Conservation (phyloP, 2,113 vertebrate genomes). For the Trematomus loennbergii region DNA sequence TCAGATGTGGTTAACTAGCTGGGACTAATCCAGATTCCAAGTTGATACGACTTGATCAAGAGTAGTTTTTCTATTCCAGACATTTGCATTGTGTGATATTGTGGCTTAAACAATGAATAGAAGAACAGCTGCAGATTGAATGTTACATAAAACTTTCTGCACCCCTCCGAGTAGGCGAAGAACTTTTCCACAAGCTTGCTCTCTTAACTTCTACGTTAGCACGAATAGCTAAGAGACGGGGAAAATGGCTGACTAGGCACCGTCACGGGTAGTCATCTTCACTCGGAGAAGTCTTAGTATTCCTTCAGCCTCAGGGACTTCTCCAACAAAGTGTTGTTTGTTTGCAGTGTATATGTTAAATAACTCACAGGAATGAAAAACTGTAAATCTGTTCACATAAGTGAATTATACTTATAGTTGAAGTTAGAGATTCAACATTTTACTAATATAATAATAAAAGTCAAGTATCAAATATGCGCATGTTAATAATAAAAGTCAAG, state of each 20-base stretch:
- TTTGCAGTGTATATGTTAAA: constrained; percentile 2
- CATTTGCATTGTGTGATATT: background rate
- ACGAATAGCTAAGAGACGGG: background rate
- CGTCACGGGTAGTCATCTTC: constrained; percentile 5
- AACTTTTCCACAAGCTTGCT: constrained; percentile 12
- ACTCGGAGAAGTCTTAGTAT: constrained; percentile 14
- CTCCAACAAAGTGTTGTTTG: constrained; percentile 30
- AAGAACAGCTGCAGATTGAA: constrained; percentile 36
- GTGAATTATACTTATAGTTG: background rate
- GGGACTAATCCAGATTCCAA: background rate
- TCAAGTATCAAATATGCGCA: background rate
- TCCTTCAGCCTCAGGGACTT: constrained; percentile 4
- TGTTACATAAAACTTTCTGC: constrained; percentile 40
- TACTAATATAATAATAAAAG: background rate
- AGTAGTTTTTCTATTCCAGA: constrained; percentile 6
- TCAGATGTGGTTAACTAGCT: background rate
- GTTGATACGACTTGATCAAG: background rate
- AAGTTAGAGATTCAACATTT: background rate
- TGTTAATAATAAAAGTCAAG: background rate
- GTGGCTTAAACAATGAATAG: background rate
- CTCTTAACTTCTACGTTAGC: background rate
- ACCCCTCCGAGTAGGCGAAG: constrained; percentile 2
- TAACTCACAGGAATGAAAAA: background rate
- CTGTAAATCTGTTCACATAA: background rate
- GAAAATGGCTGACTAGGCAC: constrained; percentile 39